phyloP scores from a whole-genome alignment of 2,113 vertebrate species.

The Spilogale gracilis region DNA sequence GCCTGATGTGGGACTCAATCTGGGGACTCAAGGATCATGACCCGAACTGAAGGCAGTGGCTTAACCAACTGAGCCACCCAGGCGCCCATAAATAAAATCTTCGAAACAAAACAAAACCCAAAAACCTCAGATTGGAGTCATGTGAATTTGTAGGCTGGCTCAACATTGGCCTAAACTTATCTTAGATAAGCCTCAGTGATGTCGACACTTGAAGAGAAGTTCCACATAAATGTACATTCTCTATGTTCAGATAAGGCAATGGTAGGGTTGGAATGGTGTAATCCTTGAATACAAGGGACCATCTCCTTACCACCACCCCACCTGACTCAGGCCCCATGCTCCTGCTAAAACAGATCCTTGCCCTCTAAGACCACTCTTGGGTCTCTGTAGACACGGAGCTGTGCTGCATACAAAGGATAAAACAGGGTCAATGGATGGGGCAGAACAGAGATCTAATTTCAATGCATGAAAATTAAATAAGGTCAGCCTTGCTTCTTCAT shows the following conservation, averaged over 20 bases:
- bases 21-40: no score
- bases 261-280: neutral
- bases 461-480: slow-evolving; percentile 47
- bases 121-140: neutral
- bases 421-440: neutral
- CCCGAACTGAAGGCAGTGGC: no score
- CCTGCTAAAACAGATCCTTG: neutral
- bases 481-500: neutral
- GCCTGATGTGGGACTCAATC: no score
- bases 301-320: neutral
- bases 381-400: neutral
- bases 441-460: slow-evolving; percentile 50
- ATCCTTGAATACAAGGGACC: neutral
- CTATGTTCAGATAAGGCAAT: neutral
- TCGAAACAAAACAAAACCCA: no score
- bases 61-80: no score
- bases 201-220: neutral
- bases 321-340: accelerated
- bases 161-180: neutral
- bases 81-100: no score
- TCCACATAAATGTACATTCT: neutral
- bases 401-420: neutral
- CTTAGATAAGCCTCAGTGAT: neutral
- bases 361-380: neutral
- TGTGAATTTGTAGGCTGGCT: neutral